A percentile compares a stretch with the other conserved stretches of the same genome.
Evolutionary conservation across 2,888 invertebrate genomes (phyloP).

Genomic region (Pollenia griseotomentosa): DNA sequence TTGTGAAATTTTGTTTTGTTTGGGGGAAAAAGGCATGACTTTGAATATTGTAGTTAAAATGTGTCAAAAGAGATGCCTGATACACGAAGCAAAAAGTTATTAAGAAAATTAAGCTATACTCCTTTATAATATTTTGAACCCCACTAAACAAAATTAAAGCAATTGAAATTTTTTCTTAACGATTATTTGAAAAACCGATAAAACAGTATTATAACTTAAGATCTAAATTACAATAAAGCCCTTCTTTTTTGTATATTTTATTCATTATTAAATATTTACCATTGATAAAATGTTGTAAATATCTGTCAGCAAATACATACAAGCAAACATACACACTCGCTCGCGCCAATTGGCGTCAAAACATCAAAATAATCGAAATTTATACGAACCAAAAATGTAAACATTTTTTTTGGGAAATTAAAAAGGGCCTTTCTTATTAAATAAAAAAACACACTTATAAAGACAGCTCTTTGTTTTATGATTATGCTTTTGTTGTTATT

Average conservation of each 20-base stretch:
- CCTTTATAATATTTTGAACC: no score
- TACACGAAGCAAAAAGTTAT: no score
- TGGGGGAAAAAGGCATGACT: no score
- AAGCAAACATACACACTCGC: constrained; percentile 6
- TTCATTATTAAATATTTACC: constrained; percentile 57
- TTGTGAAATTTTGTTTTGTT: no score
- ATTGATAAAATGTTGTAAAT: constrained; percentile 42
- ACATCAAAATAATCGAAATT: constrained; percentile 15
- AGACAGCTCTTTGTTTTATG: constrained; percentile 5
- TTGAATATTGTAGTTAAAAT: no score
- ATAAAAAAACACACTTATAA: neutral
- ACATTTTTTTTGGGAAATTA: neutral
- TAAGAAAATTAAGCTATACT: no score
- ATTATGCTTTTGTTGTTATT: neutral
- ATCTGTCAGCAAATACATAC: constrained; percentile 37
- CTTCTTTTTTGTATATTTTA: constrained; percentile 24
- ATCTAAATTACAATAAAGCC: neutral
- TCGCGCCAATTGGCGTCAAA: neutral
- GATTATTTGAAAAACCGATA: no score
- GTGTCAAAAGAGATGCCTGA: no score
- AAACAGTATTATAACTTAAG: no score
- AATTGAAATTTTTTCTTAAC: no score
- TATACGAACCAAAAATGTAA: neutral
- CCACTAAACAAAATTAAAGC: no score
- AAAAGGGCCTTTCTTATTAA: neutral